Evolutionary conservation across 92 coral and sea anemone genomes (phyloP), one percentile per base, ranked within the genome.

Genomic region (Virgularia gustaviana): DNA sequence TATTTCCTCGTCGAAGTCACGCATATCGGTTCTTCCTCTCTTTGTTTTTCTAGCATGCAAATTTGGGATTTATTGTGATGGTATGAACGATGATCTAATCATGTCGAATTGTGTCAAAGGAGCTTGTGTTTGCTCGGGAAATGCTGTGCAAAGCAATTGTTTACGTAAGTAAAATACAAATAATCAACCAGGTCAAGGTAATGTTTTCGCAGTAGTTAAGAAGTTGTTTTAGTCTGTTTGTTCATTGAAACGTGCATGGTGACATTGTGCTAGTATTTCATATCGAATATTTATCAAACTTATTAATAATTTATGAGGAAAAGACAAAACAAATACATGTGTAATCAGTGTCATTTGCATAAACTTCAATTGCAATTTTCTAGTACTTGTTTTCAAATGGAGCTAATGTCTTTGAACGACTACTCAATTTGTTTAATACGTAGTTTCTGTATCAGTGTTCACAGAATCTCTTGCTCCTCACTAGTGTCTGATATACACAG

Each of bases 11-110:
- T n/a, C n/a, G n/a, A n/a, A n/a, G n/a, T n/a, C n/a, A n/a, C n/a
- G n/a, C n/a, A n/a, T 25, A 62, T 24, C 71, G 30, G 4, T n/a
- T 19, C 39, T 36, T 13, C 22, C 58, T 3, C 33, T 49, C 18
- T 9, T 25, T 68, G 32, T 38, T 12, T 5, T 68, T 33, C 4
- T 23, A 68, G 75, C 31, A 20, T 68, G 75, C 10, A 13, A 31
- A 0, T 68, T 13, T 49, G 75, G 75, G 16, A 49, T 68, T 32
- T 68, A 49, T 29, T 68, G 75, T 33, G 75, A 68, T n/a, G 75
- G 75, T 31, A 49, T 49, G 75, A n/a, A 68, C 38, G 75, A 68
- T 27, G 60, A 59, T 31, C 49, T 49, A 6, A 22, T 68, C 13
- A 68, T 30, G 12, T 31, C 75, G 51, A 28, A 23, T 1, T 68